Conservation (phyloP, 92 coral and sea anemone genomes). For the Phenganax stokvisi region DNA sequence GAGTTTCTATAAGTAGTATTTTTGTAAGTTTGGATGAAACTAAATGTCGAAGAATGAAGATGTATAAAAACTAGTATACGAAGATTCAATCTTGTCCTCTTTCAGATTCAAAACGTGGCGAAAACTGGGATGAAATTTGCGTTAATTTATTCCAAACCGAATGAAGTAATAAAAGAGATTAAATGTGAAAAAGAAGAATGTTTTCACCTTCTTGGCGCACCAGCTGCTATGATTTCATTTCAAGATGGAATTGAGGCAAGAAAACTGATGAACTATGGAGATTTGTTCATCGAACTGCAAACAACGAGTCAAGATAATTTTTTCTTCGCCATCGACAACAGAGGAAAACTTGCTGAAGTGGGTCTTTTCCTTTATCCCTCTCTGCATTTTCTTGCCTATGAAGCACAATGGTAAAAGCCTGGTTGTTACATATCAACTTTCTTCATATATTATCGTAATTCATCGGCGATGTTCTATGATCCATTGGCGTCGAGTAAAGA, state of each 20-base stretch:
- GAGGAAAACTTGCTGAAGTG: constrained; percentile 84
- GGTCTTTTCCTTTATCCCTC: constrained; percentile 90
- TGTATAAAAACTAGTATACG: no score
- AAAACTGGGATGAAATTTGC: constrained; percentile 61
- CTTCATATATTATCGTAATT: no score
- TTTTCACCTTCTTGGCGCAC: constrained; percentile 61
- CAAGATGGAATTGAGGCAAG: constrained; percentile 64
- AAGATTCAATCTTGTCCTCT: background rate
- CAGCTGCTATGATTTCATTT: constrained; percentile 81
- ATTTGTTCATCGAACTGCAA: constrained; percentile 69
- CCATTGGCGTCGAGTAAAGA: no score
- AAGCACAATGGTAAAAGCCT: constrained; percentile 80
- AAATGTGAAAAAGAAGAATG: constrained; percentile 67
- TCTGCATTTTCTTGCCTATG: constrained; percentile 86
- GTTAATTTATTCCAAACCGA: constrained; percentile 58
- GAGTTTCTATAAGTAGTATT: no score
- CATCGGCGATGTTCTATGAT: no score
- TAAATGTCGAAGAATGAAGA: no score
- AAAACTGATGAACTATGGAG: constrained; percentile 51
- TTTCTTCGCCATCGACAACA: constrained; percentile 87
- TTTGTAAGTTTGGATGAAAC: no score
- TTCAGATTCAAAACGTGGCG: constrained; percentile 64
- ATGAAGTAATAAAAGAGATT: constrained; percentile 59
- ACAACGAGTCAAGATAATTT: constrained; percentile 89
- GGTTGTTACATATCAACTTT: background rate